Percentiles rank a stretch among this genome's conserved stretches.
These are phyloP conservation scores for Diadophis punctatus DNA, from an alignment of 2,113 vertebrate genomes.

Conservation along the genomic window DNA sequence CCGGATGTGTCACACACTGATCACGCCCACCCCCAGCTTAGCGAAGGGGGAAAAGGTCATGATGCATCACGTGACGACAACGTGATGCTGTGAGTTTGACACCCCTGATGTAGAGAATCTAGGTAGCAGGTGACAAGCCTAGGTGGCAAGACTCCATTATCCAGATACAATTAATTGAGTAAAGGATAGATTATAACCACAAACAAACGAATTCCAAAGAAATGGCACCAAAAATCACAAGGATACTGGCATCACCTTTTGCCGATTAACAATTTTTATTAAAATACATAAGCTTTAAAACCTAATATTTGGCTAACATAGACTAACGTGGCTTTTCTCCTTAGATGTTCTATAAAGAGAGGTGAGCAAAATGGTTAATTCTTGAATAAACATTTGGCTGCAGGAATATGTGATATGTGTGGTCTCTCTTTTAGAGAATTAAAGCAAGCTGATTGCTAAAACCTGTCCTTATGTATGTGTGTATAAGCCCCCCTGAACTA, in stretches of 20 bases:
- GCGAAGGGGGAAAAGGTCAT: no score
- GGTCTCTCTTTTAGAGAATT: background rate
- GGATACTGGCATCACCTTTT: background rate
- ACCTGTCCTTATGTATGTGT: background rate
- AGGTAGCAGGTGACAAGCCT: background rate
- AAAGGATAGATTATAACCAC: background rate
- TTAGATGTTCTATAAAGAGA: background rate
- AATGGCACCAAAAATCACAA: background rate
- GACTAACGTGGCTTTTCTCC: background rate
- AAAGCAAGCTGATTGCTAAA: background rate
- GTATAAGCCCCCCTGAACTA: background rate
- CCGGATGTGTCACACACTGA: no score
- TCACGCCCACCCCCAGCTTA: no score
- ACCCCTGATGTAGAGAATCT: background rate
- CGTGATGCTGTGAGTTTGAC: no score
- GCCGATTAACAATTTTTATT: background rate
- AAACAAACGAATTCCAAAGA: background rate
- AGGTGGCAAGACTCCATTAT: background rate
- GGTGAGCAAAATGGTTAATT: background rate
- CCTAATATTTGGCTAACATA: background rate
- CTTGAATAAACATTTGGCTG: background rate
- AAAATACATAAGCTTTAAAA: background rate
- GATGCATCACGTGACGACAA: no score
- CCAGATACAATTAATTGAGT: background rate
- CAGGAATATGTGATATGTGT: background rate